Base-by-base conservation (phyloP, 2,797 vertebrate genomes). In the Onychomys leucogaster region DNA sequence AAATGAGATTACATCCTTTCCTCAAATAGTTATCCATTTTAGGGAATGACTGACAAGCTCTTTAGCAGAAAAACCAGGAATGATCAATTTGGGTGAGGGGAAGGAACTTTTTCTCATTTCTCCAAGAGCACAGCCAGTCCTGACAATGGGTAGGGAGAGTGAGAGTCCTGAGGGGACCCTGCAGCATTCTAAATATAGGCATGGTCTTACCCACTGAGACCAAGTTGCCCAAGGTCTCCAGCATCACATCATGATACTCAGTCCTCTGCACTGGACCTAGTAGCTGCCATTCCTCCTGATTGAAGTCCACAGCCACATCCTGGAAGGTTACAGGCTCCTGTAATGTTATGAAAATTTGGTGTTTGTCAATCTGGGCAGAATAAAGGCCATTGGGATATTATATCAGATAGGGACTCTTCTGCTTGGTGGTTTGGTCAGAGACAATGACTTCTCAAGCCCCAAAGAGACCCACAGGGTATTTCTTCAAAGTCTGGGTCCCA, bases 271-370 rank as follows among this genome's bases (percentile, higher is more conserved):
- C 0, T 0, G 69, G 94, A 76, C 90, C 97, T 83, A 98, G 78
- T 34, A 98, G 85, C 55, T 89, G 85, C 98, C 97, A 98, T 46
- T 98, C 98, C 34, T 98, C 97, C 37, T 75, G 91, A 80, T 77
- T 98, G 71, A 98, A 98, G 91, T 93, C 97, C 83, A 98, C 93
- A 0, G 96, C 82, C 69, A 98, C 97, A 8, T 98, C 98, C 84
- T 94, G 95, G 93, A 98, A 98, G 52, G 97, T 98, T 82, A 98
- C 97, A 0, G 94, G 88, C 5, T 97, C 97, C 97, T 98, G 92
- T 61, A 92, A 96, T 1, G 43, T 63, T 71, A 97, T 12, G 91
- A 13, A 34, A 29, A 41, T 55, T 7, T 11, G 84, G 25, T 49
- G 21, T 75, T 75, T 65, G 8, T 37, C 4, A 17, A 10, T 8